A percentile compares a stretch with the other conserved stretches of the same genome.
Evolutionary conservation across 1,140 invertebrate species (phyloP).

Genomic region (Drosophila novamexicana): DNA sequence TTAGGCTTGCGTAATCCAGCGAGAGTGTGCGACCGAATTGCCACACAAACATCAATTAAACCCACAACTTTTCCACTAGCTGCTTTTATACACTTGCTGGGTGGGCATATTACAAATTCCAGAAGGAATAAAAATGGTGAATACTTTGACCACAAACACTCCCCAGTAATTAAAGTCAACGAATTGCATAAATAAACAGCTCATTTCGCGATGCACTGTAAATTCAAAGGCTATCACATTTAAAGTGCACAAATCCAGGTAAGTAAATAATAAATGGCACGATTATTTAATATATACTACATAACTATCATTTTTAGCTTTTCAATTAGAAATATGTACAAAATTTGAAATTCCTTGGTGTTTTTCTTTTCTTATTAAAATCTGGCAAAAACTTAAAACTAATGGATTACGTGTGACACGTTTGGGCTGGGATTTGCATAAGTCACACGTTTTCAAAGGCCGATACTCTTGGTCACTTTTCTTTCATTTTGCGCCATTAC

Average conservation of each 20-base stretch:
- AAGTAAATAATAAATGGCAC: conserved; percentile 11
- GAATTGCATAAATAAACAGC: conserved; percentile 61
- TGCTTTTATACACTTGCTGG: conserved; percentile 67
- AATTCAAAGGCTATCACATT: conserved; percentile 28
- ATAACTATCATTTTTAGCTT: too few species aligned
- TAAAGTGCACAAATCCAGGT: conserved; percentile 22
- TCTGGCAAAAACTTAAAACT: neutral
- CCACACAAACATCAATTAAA: conserved; percentile 67
- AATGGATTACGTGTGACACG: neutral
- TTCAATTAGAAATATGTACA: too few species aligned
- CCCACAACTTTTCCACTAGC: conserved; percentile 15
- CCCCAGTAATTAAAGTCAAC: conserved; percentile 62
- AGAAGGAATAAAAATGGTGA: conserved; percentile 53
- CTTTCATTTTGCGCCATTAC: neutral
- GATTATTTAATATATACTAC: neutral
- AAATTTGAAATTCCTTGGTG: too few species aligned
- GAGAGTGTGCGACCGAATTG: conserved; percentile 53
- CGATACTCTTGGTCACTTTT: neutral
- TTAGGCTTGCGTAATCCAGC: conserved; percentile 34
- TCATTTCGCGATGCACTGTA: conserved; percentile 42
- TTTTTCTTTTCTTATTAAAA: neutral
- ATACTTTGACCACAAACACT: conserved; percentile 68
- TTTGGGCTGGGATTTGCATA: neutral
- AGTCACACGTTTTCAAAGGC: neutral
- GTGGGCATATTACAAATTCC: conserved; percentile 60